Conservation (phyloP, 2,888 invertebrate genomes). For the Hirudinaria manillensis region DNA sequence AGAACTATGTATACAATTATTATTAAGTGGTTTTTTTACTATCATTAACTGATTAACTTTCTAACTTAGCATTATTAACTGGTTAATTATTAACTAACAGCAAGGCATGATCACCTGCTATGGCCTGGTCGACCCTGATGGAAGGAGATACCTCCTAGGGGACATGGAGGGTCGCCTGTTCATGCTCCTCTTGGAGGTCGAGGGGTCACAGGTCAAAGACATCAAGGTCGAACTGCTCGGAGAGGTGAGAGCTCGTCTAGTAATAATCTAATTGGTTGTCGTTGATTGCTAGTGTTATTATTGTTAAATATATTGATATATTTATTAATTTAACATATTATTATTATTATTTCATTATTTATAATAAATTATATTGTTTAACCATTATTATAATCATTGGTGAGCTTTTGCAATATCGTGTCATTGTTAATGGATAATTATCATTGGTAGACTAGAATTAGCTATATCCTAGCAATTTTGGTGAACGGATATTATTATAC, state of each 20-base stretch:
- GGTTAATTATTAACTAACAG: constrained; percentile 53
- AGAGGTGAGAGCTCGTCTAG: constrained; percentile 49
- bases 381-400: too few species aligned
- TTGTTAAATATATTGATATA: background rate
- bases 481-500: too few species aligned
- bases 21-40: too few species aligned
- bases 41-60: too few species aligned
- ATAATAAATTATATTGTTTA: too few species aligned
- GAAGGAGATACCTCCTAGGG: constrained; percentile 77
- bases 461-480: too few species aligned
- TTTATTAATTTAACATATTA: background rate
- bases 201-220: constrained; percentile 73
- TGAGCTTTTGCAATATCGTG: too few species aligned
- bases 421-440: too few species aligned
- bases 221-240: constrained; percentile 86
- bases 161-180: constrained; percentile 89
- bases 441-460: too few species aligned
- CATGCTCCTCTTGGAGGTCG: constrained; percentile 85
- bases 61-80: constrained; percentile 2
- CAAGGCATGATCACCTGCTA: constrained; percentile 90
- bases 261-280: background rate
- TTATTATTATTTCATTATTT: background rate
- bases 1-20: too few species aligned
- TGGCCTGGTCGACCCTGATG: constrained; percentile 83
- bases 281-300: background rate